Base-by-base conservation (phyloP, 2,113 vertebrate species). In the Leucosticte australis region DNA sequence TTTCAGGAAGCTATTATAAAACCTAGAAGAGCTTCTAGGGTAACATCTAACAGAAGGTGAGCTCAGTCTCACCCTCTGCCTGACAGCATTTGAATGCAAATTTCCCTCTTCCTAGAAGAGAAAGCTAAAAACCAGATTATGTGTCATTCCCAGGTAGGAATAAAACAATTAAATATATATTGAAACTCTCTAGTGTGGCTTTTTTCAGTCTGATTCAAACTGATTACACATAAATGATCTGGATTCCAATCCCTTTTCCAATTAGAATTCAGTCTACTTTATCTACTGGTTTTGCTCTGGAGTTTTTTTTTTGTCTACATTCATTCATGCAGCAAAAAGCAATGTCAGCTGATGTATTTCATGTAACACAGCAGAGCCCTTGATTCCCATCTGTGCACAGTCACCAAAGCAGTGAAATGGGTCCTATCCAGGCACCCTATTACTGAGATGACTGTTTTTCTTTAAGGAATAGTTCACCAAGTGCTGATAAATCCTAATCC, bases 301-400 rank as follows among this genome's bases (percentile, higher is more conserved):
- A 55, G 44, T 81, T 1, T 59, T 81, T 88, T 90, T 80, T 90
- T 80, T 73, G 55, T 88, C 76, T 65, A 46, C 85, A 62, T 77
- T 85, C 28, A 88, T 76, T 88, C 79, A 83, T 42, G 71, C 75
- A 85, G 70, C 44, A 85, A 91, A 92, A 89, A 87, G 30, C 93
- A 83, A 44, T 4, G 63, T 86, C 92, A 96, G 79, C 68, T 86
- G 86, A 93, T 53, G 37, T 37, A 65, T 56, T 90, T 75, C 82
- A 84, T 1, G 1, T 39, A 83, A 22, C 59, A 9, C 55, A 46
- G 20, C 83, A 31, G 47, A 75, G 15, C 31, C 37, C 64, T 70
- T 28, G 59, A 33, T 80, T 92, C 68, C 46, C 86, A 64, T 64
- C 56, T 84, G 28, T 22, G 26, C 60, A 39, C 5, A n/a, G 64